Evolutionary conservation across 2,888 invertebrate genomes (phyloP).

Genomic region (Sarcophaga rosellei): DNA sequence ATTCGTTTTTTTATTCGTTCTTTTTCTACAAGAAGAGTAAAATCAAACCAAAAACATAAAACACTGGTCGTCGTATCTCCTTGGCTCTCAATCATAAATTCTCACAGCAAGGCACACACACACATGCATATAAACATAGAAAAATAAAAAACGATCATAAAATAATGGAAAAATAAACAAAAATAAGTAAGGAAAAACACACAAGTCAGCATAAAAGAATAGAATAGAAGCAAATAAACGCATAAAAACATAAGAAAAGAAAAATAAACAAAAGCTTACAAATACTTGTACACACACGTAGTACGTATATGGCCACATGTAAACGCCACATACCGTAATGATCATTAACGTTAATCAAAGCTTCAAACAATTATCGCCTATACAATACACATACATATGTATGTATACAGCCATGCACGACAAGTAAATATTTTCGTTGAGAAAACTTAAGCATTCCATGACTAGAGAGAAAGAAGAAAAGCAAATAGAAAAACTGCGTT

Average conservation of each 20-base stretch:
- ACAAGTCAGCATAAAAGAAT: constrained; percentile 37
- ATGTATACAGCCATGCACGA: background rate
- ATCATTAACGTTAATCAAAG: background rate
- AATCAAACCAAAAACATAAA: no score
- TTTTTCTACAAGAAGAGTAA: no score
- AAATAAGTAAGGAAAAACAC: background rate
- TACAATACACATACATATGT: no score
- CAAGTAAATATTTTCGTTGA: background rate
- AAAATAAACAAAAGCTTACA: background rate
- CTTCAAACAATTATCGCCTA: background rate
- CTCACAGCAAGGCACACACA: no score
- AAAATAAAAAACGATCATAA: no score
- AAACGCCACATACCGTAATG: background rate
- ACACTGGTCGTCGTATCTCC: no score
- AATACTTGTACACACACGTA: background rate
- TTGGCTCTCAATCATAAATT: no score
- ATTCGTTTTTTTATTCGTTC: no score
- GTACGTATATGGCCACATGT: background rate
- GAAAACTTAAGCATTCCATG: background rate
- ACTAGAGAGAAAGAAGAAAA: background rate
- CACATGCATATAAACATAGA: no score
- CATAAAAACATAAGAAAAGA: background rate
- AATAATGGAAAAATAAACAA: no score
- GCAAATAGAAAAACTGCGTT: background rate
- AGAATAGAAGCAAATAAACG: background rate